Evolutionary conservation across 2,113 vertebrate species (phyloP).

Genomic region (Vanacampus margaritifer): DNA sequence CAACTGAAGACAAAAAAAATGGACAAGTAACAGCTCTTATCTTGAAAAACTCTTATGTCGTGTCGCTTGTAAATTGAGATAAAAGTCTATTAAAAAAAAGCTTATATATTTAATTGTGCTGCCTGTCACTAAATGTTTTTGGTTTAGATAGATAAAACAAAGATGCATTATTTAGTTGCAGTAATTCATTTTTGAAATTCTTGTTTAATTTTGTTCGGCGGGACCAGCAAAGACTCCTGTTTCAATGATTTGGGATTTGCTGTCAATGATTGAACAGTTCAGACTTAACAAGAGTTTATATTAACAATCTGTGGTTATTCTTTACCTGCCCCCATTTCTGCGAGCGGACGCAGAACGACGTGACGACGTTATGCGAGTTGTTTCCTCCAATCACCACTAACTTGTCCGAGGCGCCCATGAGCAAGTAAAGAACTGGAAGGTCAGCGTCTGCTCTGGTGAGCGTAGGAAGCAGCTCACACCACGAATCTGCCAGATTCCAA

Average conservation of each 20-base stretch:
- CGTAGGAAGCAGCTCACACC: conserved; percentile 74
- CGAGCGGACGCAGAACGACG: conserved; percentile 62
- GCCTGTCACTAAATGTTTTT: no score
- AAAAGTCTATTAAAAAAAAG: no score
- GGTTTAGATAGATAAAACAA: no score
- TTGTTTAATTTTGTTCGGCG: no score
- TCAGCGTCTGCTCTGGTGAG: conserved; percentile 66
- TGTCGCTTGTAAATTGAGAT: no score
- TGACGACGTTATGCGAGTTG: conserved; percentile 65
- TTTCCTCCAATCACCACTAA: conserved; percentile 75
- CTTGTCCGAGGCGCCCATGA: conserved; percentile 64
- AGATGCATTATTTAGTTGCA: no score
- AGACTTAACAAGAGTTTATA: neutral
- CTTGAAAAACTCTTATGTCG: no score
- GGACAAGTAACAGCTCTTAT: no score
- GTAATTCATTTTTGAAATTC: no score
- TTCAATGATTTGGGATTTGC: neutral
- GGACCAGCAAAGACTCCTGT: no score
- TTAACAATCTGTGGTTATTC: neutral
- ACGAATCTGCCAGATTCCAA: conserved; percentile 57
- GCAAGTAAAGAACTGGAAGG: conserved; percentile 71
- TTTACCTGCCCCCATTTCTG: conserved; percentile 65
- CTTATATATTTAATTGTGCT: no score
- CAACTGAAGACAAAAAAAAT: no score
- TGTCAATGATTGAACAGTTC: neutral